Percentiles rank a stretch among this genome's conserved stretches.
These are phyloP conservation scores for Pseudotriccus pelzelni DNA, from an alignment of 2,797 vertebrate genomes.

Conservation along the genomic window DNA sequence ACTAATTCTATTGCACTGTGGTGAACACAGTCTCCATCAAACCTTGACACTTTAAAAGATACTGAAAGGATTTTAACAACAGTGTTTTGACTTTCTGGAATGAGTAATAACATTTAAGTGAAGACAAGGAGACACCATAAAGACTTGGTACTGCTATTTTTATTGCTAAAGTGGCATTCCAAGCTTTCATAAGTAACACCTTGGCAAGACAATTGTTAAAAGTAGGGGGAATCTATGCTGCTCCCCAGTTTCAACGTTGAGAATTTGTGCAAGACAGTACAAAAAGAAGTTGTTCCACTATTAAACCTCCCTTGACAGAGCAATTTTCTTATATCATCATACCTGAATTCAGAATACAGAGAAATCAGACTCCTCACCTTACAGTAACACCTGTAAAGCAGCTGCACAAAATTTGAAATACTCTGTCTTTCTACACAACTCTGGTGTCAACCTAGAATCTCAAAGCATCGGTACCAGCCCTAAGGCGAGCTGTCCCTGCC, in stretches of 20 bases:
- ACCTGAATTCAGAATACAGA: not conserved
- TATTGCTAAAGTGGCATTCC: not conserved
- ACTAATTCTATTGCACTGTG: not conserved
- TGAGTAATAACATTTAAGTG: not conserved
- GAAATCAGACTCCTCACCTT: not conserved
- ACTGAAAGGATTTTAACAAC: not conserved
- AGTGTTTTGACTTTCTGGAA: constrained; percentile 2
- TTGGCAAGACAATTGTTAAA: not conserved
- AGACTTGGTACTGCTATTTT: not conserved
- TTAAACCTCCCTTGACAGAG: not conserved
- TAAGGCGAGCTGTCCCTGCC: not conserved
- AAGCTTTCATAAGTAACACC: not conserved
- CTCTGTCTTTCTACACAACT: not conserved
- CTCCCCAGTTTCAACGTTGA: not conserved
- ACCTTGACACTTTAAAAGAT: not conserved
- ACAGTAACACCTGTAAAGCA: not conserved
- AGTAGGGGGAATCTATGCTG: not conserved
- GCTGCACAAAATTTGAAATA: not conserved
- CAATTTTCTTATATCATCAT: not conserved
- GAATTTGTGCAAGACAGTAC: not conserved
- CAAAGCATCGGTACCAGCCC: not conserved
- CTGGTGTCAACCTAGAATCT: not conserved
- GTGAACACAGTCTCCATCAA: not conserved
- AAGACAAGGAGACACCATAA: not conserved
- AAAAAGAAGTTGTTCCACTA: not conserved